These are phyloP conservation scores for Micromys minutus DNA, from an alignment of 2,113 vertebrate genomes.

Conservation along the genomic window DNA sequence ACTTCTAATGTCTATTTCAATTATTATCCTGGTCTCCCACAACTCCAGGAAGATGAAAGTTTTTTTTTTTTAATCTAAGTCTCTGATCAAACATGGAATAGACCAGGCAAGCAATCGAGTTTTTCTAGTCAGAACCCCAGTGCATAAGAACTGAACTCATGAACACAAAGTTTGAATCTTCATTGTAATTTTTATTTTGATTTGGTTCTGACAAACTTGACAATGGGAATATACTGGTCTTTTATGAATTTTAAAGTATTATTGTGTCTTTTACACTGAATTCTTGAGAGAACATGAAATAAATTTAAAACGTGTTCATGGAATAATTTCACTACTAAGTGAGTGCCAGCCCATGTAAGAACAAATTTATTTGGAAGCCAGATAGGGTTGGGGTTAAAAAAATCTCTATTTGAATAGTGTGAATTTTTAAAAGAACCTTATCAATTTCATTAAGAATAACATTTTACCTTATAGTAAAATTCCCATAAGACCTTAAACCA, in stretches of 20 bases:
- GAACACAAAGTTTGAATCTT: not conserved
- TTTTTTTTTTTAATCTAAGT: not conserved
- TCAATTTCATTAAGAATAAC: constrained; percentile 46
- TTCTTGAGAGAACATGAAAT: not conserved
- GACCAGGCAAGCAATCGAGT: not conserved
- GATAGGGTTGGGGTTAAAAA: constrained; percentile 26
- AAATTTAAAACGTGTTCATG: constrained; percentile 46
- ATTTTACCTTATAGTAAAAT: constrained; percentile 58
- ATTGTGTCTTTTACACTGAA: not conserved
- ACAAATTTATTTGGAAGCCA: constrained; percentile 39
- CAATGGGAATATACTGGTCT: not conserved
- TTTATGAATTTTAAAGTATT: constrained; percentile 26
- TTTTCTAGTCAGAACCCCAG: not conserved
- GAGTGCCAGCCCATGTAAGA: constrained; percentile 27
- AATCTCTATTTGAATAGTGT: constrained; percentile 47
- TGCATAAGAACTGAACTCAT: not conserved
- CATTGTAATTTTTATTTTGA: not conserved
- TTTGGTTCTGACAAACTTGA: not conserved
- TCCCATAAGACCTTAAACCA: constrained; percentile 61
- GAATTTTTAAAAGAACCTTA: constrained; percentile 57
- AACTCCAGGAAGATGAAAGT: not conserved
- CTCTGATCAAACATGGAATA: constrained; percentile 1
- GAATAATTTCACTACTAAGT: constrained; percentile 33
- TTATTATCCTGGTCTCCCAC: not conserved
- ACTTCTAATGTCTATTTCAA: not conserved